Percentiles rank a stretch among this genome's conserved stretches.
These are phyloP conservation scores for Pycnonotus jocosus DNA, from an alignment of 2,113 vertebrate genomes.

Conservation along the genomic window DNA sequence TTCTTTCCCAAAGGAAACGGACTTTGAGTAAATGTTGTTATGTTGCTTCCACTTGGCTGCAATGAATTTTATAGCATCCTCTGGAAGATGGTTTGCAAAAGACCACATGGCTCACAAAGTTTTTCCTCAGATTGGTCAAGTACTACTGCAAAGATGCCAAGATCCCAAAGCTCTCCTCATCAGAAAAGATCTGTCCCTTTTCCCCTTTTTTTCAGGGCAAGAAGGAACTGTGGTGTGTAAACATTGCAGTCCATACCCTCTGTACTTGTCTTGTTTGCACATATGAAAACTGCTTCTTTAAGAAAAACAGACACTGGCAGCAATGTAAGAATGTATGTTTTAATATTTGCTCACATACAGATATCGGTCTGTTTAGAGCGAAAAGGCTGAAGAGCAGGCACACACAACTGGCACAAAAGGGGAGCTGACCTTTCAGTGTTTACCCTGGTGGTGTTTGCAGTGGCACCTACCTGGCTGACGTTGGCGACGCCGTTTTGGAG, in stretches of 20 bases:
- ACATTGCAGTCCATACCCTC: background rate
- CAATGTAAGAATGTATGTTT: constrained; percentile 26
- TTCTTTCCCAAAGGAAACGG: background rate
- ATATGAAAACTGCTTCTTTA: constrained; percentile 25
- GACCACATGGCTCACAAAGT: background rate
- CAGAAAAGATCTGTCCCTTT: background rate
- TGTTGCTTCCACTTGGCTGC: background rate
- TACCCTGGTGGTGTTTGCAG: constrained; percentile 47
- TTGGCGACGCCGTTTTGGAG: background rate
- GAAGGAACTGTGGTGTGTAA: background rate
- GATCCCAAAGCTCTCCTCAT: background rate
- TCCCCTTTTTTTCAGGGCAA: background rate
- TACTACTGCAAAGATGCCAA: background rate
- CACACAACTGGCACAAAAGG: constrained; percentile 51
- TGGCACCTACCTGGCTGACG: constrained; percentile 46
- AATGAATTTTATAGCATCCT: background rate
- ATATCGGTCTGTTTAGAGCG: constrained; percentile 27
- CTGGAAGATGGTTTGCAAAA: background rate
- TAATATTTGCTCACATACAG: constrained; percentile 27
- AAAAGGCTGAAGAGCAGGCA: background rate
- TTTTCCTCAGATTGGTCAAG: background rate
- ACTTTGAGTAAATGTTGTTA: background rate
- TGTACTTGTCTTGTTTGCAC: constrained; percentile 39
- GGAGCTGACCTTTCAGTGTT: constrained; percentile 51
- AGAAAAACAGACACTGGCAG: constrained; percentile 26